phyloP scores from a whole-genome alignment of 2,888 invertebrate genomes.

The Oscheius sp. region DNA sequence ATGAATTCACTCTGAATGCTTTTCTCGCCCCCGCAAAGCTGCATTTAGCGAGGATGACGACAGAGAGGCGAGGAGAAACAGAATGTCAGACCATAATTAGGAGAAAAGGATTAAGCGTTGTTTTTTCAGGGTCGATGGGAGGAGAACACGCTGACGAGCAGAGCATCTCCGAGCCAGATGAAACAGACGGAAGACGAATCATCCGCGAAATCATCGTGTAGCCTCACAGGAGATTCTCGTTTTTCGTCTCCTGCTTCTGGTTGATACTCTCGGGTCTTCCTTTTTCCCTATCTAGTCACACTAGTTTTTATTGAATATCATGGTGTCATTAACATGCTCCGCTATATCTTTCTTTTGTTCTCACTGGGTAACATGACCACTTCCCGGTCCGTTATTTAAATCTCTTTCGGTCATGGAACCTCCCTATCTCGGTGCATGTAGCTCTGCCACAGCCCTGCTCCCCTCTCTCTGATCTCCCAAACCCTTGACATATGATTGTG shows the following conservation, averaged over 20 bases:
- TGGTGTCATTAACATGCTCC: constrained; percentile 30
- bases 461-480: constrained; percentile 12
- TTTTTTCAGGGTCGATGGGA: constrained; percentile 28
- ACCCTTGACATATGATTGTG: constrained; percentile 7
- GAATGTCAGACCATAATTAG: neutral
- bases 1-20: constrained; percentile 9
- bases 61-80: constrained; percentile 1
- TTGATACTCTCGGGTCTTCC: constrained; percentile 20
- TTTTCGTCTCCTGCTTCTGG: constrained; percentile 29
- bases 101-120: constrained; percentile 4
- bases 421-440: constrained; percentile 22
- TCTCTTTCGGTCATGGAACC: constrained; percentile 20
- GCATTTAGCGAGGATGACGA: constrained; percentile 21
- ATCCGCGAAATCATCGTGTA: constrained; percentile 59
- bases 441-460: constrained; percentile 22
- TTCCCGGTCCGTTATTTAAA: constrained; percentile 14
- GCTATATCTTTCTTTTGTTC: no score
- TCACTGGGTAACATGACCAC: constrained; percentile 30
- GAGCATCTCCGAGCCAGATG: constrained; percentile 39
- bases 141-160: constrained; percentile 33
- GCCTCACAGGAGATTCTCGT: neutral
- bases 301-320: constrained; percentile 27
- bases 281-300: constrained; percentile 17
- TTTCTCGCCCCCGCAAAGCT: constrained; percentile 19
- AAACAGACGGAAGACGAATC: constrained; percentile 49